These are phyloP conservation scores for Clamator glandarius DNA, from an alignment of 2,797 vertebrate species.

Conservation along the genomic window DNA sequence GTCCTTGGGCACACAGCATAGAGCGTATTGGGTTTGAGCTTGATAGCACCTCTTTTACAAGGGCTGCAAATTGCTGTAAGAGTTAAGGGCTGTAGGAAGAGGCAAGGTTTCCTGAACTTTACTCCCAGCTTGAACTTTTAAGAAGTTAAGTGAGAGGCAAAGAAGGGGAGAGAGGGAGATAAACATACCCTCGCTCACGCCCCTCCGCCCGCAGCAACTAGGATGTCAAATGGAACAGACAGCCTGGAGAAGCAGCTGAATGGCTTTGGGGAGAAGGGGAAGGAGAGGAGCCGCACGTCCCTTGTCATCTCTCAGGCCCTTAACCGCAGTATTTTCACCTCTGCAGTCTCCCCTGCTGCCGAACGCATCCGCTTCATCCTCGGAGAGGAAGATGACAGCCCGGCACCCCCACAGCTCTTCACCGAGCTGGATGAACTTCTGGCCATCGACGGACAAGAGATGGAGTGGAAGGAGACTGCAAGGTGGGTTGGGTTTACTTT, in stretches of 20 bases:
- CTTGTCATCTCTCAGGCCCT: constrained; percentile 78
- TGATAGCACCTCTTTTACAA: constrained; percentile 19
- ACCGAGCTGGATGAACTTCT: constrained; percentile 96
- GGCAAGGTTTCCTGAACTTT: constrained; percentile 51
- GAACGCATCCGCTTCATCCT: constrained; percentile 97
- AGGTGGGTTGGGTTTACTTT: constrained; percentile 81
- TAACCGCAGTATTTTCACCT: constrained; percentile 92
- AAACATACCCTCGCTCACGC: constrained; percentile 40
- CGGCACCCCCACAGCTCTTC: constrained; percentile 94
- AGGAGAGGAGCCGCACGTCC: constrained; percentile 61
- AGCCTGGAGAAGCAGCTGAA: constrained; percentile 74
- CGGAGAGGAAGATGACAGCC: constrained; percentile 95
- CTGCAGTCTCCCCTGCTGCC: constrained; percentile 93
- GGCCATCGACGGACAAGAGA: constrained; percentile 94
- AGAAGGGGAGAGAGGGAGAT: constrained; percentile 62
- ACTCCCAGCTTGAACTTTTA: constrained; percentile 63
- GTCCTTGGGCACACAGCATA: constrained; percentile 37
- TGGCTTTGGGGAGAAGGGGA: constrained; percentile 76
- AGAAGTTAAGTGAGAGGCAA: constrained; percentile 32
- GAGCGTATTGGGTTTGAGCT: constrained; percentile 42
- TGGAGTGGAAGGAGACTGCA: constrained; percentile 99
- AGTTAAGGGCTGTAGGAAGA: constrained; percentile 38
- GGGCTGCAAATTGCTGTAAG: constrained; percentile 37
- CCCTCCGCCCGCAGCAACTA: constrained; percentile 10
- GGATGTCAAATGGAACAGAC: constrained; percentile 76